These are phyloP conservation scores for Petaurus breviceps DNA, from an alignment of 2,113 vertebrate species.

Conservation along the genomic window DNA sequence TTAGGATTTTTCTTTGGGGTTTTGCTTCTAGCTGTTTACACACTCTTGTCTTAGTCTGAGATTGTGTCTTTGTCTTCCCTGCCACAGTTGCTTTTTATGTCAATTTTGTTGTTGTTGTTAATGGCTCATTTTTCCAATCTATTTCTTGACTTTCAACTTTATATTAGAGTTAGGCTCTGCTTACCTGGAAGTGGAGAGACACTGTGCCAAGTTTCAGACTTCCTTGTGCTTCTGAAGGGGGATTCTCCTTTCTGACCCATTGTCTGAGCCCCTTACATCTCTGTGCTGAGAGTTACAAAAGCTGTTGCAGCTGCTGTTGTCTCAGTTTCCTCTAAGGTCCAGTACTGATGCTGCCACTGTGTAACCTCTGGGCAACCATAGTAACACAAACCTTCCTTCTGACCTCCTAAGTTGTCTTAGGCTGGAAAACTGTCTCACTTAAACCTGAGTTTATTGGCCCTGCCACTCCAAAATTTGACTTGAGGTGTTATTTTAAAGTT, in stretches of 20 bases:
- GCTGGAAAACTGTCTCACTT: background rate
- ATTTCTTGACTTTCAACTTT: background rate
- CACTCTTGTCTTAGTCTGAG: background rate
- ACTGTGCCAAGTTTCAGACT: background rate
- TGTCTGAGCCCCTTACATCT: background rate
- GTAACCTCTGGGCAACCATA: background rate
- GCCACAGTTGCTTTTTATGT: background rate
- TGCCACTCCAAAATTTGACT: background rate
- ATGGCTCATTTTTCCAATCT: background rate
- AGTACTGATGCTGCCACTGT: background rate
- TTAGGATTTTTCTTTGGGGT: background rate
- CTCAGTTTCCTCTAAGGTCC: background rate
- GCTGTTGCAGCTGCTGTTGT: background rate
- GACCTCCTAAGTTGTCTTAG: background rate
- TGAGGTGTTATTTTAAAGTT: background rate
- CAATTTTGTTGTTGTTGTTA: background rate
- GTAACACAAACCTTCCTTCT: background rate
- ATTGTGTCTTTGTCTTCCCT: background rate
- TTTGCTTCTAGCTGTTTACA: background rate
- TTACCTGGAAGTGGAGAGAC: background rate
- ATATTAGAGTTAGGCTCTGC: background rate
- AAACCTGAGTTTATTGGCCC: background rate
- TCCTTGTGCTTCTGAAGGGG: background rate
- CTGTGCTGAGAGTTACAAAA: background rate
- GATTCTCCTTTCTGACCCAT: background rate